Conservation (phyloP, 92 coral and sea anemone genomes). For the Epizoanthus scotinus region DNA sequence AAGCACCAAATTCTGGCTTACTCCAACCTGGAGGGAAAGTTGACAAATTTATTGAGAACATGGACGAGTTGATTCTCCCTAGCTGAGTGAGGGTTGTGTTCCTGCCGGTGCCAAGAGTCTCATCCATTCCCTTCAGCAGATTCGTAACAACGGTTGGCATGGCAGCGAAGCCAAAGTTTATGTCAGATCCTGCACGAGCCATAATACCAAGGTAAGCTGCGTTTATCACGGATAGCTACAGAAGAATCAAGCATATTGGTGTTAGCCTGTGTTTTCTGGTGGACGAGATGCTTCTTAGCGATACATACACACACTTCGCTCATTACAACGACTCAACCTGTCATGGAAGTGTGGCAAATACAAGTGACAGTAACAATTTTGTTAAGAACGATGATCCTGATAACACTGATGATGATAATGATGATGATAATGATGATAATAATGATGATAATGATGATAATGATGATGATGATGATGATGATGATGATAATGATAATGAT, state of each 20-base stretch:
- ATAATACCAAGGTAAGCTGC: slow-evolving; percentile 72
- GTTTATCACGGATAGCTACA: slow-evolving; percentile 78
- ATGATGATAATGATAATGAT: too few species aligned
- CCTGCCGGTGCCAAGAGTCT: slow-evolving; percentile 16
- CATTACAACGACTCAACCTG: too few species aligned
- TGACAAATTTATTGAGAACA: not conserved
- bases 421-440: not conserved
- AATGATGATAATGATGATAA: too few species aligned
- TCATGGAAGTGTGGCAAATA: too few species aligned
- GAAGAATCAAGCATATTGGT: not conserved
- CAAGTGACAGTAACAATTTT: too few species aligned
- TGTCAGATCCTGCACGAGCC: slow-evolving; percentile 56
- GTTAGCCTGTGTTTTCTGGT: not conserved
- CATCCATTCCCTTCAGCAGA: slow-evolving; percentile 38
- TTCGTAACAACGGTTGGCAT: slow-evolving; percentile 49
- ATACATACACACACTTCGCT: not conserved
- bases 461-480: too few species aligned
- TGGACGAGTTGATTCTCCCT: slow-evolving; percentile 37
- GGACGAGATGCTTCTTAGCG: not conserved
- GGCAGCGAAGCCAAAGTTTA: slow-evolving; percentile 49
- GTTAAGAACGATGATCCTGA: not conserved
- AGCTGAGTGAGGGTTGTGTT: slow-evolving; percentile 49
- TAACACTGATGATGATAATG: not conserved
- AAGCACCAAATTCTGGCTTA: slow-evolving; percentile 79
- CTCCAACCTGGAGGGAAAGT: slow-evolving; percentile 2